A percentile compares a stretch with the other conserved stretches of the same genome.
Conservation (phyloP, 2,888 invertebrate genomes). For the Nomada goodeniana region DNA sequence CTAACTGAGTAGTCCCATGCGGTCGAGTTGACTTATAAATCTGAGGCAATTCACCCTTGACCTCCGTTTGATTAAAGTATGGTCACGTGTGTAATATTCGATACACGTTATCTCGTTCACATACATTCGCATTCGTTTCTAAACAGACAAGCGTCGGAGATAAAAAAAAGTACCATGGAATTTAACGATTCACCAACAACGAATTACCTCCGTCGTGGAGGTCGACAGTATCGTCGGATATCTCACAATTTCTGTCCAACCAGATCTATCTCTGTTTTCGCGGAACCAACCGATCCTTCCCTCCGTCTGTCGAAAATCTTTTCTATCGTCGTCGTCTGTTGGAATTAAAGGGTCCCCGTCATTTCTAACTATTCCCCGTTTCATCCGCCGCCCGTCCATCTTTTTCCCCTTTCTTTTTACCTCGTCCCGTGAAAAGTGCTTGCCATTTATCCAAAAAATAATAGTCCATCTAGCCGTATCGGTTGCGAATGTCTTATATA, state of each 20-base stretch:
- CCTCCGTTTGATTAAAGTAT: conserved; percentile 69
- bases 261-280: neutral
- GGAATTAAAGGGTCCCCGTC: no score
- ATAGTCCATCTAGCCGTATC: neutral
- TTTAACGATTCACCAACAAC: conserved; percentile 14
- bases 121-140: conserved; percentile 44
- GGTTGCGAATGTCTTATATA: conserved; percentile 3
- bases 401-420: no score
- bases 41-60: conserved; percentile 78
- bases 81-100: conserved; percentile 56
- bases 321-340: no score
- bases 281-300: neutral
- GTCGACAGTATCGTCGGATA: neutral
- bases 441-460: conserved; percentile 2
- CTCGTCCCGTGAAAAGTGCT: no score
- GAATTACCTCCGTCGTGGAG: no score
- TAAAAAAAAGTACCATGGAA: conserved; percentile 35
- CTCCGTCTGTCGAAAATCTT: neutral
- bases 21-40: conserved; percentile 80
- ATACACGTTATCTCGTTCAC: conserved; percentile 55
- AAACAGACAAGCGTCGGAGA: conserved; percentile 28
- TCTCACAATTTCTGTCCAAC: neutral
- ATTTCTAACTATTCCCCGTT: no score
- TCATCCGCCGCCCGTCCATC: no score
- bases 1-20: conserved; percentile 72